Percentiles rank a stretch among this genome's conserved stretches.
phyloP scores from a whole-genome alignment of 2,888 invertebrate species.

The Eupithecia subumbrata region DNA sequence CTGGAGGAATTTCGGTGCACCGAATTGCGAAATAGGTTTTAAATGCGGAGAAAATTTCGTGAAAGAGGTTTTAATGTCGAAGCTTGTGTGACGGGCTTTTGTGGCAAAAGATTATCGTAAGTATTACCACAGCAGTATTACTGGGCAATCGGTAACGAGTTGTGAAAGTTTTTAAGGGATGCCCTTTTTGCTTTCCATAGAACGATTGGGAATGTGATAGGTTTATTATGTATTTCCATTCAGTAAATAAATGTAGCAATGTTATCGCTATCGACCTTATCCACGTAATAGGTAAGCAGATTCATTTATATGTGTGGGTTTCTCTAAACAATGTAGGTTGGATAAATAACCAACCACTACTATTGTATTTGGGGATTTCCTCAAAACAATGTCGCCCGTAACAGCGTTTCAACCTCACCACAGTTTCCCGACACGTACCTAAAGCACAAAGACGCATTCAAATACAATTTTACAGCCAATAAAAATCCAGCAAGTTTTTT shows the following conservation, averaged over 20 bases:
- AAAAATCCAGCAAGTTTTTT: conserved; percentile 11
- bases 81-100: not conserved
- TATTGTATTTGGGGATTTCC: not conserved
- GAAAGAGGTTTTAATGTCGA: not conserved
- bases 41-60: not conserved
- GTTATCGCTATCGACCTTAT: not conserved
- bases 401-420: not conserved
- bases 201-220: not conserved
- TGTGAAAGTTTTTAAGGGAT: not conserved
- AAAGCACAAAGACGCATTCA: conserved; percentile 22
- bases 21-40: conserved; percentile 7
- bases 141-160: not conserved
- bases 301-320: not conserved
- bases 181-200: not conserved
- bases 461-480: conserved; percentile 31
- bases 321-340: not conserved
- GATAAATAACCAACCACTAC: not conserved
- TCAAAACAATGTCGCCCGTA: not conserved
- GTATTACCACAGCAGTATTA: not conserved
- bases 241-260: not conserved
- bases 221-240: not conserved
- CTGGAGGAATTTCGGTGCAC: conserved; percentile 7
- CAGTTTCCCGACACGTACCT: not conserved
- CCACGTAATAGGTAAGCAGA: not conserved
- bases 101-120: not conserved